Base-by-base conservation (phyloP, 2,888 invertebrate genomes). In the Celastrina argiolus region DNA sequence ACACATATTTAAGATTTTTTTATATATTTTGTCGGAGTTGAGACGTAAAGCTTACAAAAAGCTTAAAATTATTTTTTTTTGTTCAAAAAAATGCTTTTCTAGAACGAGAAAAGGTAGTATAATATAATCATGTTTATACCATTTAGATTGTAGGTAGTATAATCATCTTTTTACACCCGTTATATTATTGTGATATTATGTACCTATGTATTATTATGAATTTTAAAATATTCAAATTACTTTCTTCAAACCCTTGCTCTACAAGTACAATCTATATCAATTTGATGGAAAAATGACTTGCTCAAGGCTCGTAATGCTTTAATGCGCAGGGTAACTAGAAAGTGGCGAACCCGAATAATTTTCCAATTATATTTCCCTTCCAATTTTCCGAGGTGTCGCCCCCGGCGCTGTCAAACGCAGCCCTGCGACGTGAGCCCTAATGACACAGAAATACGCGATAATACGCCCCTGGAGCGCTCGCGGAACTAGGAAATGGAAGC, bases 291-390 rank as follows among this genome's bases (percentile, higher is more conserved):
- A 69, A 68, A 68, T 66, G 59, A 66, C 61, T 73, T 70, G 68
- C 71, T 71, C 63, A 66, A 71, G 73, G 74, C 73, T 67, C 72
- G 71, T 72, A 74, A 73, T 74, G 71, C 75, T 69, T 71, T 75
- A 76, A 76, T 74, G 73, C 74, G 70, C 73, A 67, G 69, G 74
- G 72, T 76, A 76, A 75, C 77, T 74, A 80, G 80, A 81, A 85
- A 87, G 83, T 82, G 83, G 83, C 82, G 81, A 79, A 79, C 81
- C 87, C 84, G 88, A 86, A 90, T 90, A 91, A 91, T 91, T 90
- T 88, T 88, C 90, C 89, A 90, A 91, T 91, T 91, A 91, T 90
- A 89, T 88, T 90, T 89, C 88, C 88, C 87, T 84, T 88, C 82
- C 90, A 90, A 90, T 90, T 90, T 91, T 90, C 89, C 90, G 80